Percentiles rank a stretch among this genome's conserved stretches.
Evolutionary conservation across 1,140 invertebrate genomes (phyloP).

Genomic region (Orussus abietinus): DNA sequence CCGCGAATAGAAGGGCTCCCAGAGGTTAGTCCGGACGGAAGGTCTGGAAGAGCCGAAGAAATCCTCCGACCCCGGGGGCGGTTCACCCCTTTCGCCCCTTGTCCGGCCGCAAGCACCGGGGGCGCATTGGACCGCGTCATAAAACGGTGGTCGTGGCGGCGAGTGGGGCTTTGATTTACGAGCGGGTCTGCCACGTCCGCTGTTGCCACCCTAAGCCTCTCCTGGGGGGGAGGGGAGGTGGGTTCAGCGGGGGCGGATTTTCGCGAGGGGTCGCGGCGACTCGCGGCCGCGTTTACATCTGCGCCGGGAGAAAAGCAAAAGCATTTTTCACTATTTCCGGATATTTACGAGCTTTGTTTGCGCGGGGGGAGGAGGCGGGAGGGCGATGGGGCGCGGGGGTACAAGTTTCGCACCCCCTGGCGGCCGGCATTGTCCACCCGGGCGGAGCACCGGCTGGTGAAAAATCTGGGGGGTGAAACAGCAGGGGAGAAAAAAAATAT

Average conservation of each 20-base stretch:
- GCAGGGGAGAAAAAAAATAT: constrained; percentile 7
- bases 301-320: constrained; percentile 3
- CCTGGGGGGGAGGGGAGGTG: constrained; percentile 5
- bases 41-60: too few species aligned
- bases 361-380: too few species aligned
- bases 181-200: too few species aligned
- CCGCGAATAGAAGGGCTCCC: too few species aligned
- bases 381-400: too few species aligned
- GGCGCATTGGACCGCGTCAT: constrained; percentile 38
- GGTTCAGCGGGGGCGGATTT: background rate
- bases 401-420: too few species aligned
- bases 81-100: too few species aligned
- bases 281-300: too few species aligned
- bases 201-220: constrained; percentile 17
- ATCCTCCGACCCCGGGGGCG: too few species aligned
- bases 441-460: constrained; percentile 25
- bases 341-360: constrained; percentile 36
- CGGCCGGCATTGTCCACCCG: constrained; percentile 23
- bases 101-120: too few species aligned
- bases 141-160: constrained; percentile 34
- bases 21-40: too few species aligned
- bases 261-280: background rate
- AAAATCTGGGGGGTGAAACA: constrained; percentile 2
- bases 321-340: constrained; percentile 30
- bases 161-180: constrained; percentile 37